Percentiles rank a stretch among this genome's conserved stretches.
phyloP scores from a whole-genome alignment of 2,797 vertebrate genomes.

The Rhinatrema bivittatum region DNA sequence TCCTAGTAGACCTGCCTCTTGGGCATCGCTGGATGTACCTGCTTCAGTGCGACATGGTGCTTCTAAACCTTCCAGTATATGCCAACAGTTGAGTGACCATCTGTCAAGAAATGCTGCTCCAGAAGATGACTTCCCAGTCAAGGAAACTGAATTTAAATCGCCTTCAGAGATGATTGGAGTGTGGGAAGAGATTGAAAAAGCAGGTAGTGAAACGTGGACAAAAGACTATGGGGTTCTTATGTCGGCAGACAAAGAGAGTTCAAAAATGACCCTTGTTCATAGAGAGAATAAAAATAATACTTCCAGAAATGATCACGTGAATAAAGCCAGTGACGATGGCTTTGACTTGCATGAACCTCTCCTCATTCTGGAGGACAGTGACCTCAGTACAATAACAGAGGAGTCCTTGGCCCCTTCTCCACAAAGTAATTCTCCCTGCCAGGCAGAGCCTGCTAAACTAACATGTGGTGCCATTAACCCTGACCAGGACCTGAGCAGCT shows the following conservation, averaged over 20 bases:
- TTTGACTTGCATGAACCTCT: conserved; percentile 37
- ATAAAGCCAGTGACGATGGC: conserved; percentile 24
- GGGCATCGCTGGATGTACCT: conserved; percentile 66
- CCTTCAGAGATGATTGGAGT: conserved; percentile 66
- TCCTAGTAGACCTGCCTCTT: conserved; percentile 55
- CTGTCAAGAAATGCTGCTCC: not conserved
- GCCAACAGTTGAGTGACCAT: not conserved
- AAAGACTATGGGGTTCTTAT: too few species aligned
- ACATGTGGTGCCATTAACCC: conserved; percentile 24
- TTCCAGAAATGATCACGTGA: not conserved
- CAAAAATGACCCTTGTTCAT: conserved; percentile 1
- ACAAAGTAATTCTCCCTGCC: conserved; percentile 13
- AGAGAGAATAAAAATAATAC: not conserved
- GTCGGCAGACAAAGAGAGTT: not conserved
- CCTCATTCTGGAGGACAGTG: conserved; percentile 62
- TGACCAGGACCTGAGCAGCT: conserved; percentile 16
- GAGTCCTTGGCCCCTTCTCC: conserved; percentile 33
- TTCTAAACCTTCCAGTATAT: not conserved
- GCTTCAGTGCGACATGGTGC: conserved; percentile 31
- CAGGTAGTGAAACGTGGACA: too few species aligned
- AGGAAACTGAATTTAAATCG: conserved; percentile 59
- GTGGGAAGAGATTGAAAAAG: conserved; percentile 72
- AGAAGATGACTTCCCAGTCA: conserved; percentile 8
- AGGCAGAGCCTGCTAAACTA: not conserved
- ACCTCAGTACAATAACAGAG: conserved; percentile 45